phyloP scores from a whole-genome alignment of 2,113 vertebrate species.

The Cyprinodon tularosa region DNA sequence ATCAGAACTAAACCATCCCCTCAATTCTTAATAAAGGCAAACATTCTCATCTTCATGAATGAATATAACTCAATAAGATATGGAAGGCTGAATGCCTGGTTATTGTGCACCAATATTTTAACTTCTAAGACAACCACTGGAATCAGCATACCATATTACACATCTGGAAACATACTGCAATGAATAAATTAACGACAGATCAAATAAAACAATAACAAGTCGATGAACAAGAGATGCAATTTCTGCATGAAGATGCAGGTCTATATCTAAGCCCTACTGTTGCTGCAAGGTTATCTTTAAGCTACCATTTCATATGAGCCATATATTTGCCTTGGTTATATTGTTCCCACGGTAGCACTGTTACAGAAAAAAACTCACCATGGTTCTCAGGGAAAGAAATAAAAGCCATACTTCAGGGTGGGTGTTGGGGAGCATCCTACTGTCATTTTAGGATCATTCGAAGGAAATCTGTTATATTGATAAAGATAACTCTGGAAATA shows the following conservation, averaged over 20 bases:
- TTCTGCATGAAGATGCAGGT: conserved; percentile 27
- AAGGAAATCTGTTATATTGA: conserved; percentile 29
- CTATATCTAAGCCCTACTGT: conserved; percentile 5
- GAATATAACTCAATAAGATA: neutral
- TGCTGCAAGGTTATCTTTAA: conserved; percentile 35
- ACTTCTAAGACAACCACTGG: neutral
- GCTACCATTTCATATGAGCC: conserved; percentile 46
- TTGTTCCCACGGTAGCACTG: conserved; percentile 35
- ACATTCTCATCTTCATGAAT: conserved; percentile 30
- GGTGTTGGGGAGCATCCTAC: conserved; percentile 21
- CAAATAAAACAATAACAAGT: conserved; percentile 9
- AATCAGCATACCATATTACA: neutral
- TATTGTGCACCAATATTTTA: neutral
- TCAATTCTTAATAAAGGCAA: conserved; percentile 29
- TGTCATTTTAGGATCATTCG: conserved; percentile 30
- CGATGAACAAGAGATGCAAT: neutral
- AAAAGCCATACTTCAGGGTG: conserved; percentile 38
- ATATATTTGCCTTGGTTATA: conserved; percentile 48
- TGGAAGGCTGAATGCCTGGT: neutral
- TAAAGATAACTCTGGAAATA: conserved; percentile 22
- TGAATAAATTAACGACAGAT: neutral
- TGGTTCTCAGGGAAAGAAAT: conserved; percentile 26
- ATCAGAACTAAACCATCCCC: conserved; percentile 39
- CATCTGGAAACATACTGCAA: neutral
- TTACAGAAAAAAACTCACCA: conserved; percentile 30